These are phyloP conservation scores for Candidula unifasciata DNA, from an alignment of 2,888 invertebrate genomes.

Conservation along the genomic window DNA sequence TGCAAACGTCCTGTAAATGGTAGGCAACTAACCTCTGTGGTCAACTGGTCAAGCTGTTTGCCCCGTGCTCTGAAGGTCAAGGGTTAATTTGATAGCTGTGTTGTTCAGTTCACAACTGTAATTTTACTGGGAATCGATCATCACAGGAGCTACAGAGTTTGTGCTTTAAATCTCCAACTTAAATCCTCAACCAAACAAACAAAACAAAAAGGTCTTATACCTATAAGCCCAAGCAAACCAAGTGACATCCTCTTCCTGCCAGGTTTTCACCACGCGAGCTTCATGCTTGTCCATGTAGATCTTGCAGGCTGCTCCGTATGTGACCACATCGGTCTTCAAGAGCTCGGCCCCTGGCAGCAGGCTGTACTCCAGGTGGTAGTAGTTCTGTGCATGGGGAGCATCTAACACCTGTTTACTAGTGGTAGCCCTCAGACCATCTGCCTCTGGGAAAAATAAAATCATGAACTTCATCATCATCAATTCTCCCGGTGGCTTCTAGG, in stretches of 20 bases:
- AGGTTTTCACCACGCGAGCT: constrained; percentile 74
- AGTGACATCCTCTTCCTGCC: constrained; percentile 75
- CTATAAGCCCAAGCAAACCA: constrained; percentile 77
- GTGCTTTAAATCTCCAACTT: no score
- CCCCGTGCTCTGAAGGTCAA: no score
- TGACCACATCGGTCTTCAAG: constrained; percentile 75
- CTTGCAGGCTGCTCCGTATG: constrained; percentile 75
- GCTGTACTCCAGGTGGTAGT: constrained; percentile 76
- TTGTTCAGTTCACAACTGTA: no score
- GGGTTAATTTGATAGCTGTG: no score
- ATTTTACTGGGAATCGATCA: no score
- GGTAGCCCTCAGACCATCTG: constrained; percentile 67
- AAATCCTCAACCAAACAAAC: no score
- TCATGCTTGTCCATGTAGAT: constrained; percentile 76
- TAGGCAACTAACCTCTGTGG: no score
- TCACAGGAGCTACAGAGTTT: no score
- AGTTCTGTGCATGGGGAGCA: constrained; percentile 73
- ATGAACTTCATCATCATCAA: no score
- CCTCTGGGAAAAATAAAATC: constrained; percentile 62
- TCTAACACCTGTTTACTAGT: constrained; percentile 73
- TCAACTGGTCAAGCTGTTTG: no score
- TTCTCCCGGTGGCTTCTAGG: no score
- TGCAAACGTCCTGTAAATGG: no score
- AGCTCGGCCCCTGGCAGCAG: constrained; percentile 74
- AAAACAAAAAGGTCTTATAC: constrained; percentile 57